phyloP scores from a whole-genome alignment of 2,888 invertebrate species.

The Coecobrya sp. region DNA sequence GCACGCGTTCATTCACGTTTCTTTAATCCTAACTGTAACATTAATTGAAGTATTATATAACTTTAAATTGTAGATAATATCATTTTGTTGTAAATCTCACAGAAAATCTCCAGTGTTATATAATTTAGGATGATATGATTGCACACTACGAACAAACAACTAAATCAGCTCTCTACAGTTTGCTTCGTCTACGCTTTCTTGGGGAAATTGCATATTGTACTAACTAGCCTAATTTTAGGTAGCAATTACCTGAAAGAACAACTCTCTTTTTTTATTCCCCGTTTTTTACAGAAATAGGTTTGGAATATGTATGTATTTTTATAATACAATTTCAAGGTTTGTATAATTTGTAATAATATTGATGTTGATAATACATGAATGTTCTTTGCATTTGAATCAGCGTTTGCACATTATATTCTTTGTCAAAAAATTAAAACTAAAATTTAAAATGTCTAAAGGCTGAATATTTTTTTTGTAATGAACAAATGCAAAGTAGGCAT shows the following conservation, averaged over 20 bases:
- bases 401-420: not conserved
- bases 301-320: conserved; percentile 30
- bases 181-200: not conserved
- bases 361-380: conserved; percentile 37
- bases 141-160: not conserved
- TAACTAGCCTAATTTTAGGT: not conserved
- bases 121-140: conserved; percentile 60
- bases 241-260: conserved; percentile 52
- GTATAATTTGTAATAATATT: conserved; percentile 28
- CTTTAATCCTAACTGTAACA: not conserved
- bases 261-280: conserved; percentile 3
- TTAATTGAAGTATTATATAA: not conserved
- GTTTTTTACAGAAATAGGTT: conserved; percentile 17
- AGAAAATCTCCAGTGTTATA: conserved; percentile 60
- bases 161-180: not conserved
- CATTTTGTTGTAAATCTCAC: conserved; percentile 28
- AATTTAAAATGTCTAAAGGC: too few relatives aligned
- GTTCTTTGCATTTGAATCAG: not conserved
- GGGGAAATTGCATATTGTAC: not conserved
- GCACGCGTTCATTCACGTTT: too few relatives aligned
- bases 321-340: conserved; percentile 32
- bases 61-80: not conserved
- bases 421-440: not conserved
- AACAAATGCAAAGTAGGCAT: too few relatives aligned
- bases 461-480: too few relatives aligned